Percentiles rank a stretch among this genome's conserved stretches.
These are phyloP conservation scores for Aspiorhynchus laticeps DNA, from an alignment of 2,113 vertebrate species.

Conservation along the genomic window DNA sequence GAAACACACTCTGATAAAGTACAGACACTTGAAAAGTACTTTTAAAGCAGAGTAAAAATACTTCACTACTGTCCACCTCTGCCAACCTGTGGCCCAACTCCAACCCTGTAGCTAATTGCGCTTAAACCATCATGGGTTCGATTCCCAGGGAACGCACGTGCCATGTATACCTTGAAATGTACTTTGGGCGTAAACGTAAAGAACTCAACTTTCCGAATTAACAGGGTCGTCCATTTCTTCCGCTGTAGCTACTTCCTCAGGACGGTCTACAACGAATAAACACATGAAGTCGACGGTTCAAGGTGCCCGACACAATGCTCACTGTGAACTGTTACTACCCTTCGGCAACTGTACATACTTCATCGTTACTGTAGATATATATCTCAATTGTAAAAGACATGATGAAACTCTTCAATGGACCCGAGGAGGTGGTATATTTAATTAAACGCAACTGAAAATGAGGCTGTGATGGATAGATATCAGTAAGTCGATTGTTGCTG, in stretches of 20 bases:
- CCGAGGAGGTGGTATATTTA: not conserved
- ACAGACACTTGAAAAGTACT: too few relatives aligned
- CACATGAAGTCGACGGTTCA: not conserved
- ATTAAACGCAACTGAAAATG: not conserved
- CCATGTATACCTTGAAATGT: not conserved
- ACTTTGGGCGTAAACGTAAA: not conserved
- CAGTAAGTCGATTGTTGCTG: not conserved
- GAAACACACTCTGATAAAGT: too few relatives aligned
- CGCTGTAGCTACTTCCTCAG: constrained; percentile 16
- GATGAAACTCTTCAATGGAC: not conserved
- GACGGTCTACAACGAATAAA: not conserved
- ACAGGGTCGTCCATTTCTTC: not conserved
- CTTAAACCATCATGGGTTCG: too few relatives aligned
- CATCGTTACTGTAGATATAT: not conserved
- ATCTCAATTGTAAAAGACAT: not conserved
- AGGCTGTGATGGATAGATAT: not conserved
- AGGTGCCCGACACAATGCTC: not conserved
- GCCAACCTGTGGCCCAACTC: constrained; percentile 39
- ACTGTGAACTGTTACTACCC: not conserved
- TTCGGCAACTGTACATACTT: not conserved
- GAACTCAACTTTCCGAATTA: not conserved
- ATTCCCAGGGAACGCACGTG: not conserved
- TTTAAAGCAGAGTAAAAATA: too few relatives aligned
- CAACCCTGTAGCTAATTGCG: not conserved
- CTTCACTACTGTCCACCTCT: too few relatives aligned